Conservation (phyloP, 2,888 invertebrate genomes). For the Macrosiphum euphorbiae region DNA sequence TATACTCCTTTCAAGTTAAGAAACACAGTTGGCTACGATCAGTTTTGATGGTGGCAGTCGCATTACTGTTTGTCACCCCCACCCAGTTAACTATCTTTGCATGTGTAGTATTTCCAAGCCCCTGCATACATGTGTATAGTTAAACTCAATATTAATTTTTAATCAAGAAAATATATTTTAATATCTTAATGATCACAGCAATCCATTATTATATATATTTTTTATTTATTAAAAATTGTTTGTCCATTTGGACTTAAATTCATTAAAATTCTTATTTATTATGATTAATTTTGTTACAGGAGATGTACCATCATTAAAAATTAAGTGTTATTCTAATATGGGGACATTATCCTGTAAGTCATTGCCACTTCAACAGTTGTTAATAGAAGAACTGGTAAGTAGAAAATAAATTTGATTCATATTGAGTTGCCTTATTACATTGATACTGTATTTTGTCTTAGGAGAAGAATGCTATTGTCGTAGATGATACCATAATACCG, state of each 20-base stretch:
- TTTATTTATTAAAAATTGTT: neutral
- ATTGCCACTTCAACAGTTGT: conserved; percentile 57
- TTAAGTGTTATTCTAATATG: conserved; percentile 46
- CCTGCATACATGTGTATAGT: neutral
- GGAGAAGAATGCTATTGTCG: conserved; percentile 59
- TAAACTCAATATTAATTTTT: neutral
- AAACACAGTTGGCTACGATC: too few species aligned
- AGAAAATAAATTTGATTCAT: neutral
- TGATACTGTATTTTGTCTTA: neutral
- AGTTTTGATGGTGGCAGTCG: too few species aligned
- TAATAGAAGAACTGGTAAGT: conserved; percentile 55
- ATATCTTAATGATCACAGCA: neutral
- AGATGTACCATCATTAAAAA: conserved; percentile 20
- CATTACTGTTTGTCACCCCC: too few species aligned
- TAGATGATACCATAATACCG: conserved; percentile 65
- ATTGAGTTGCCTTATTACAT: neutral
- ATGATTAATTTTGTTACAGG: conserved; percentile 16
- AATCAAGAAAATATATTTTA: neutral
- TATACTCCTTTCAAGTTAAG: too few species aligned
- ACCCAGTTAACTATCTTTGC: too few species aligned
- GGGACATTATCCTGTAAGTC: conserved; percentile 31
- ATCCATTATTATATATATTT: neutral
- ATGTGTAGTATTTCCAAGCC: too few species aligned
- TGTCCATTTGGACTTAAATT: neutral
- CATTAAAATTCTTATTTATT: neutral